Percentiles rank a stretch among this genome's conserved stretches.
Evolutionary conservation across 1,140 invertebrate genomes (phyloP).

Genomic region (Drosophila novamexicana): DNA sequence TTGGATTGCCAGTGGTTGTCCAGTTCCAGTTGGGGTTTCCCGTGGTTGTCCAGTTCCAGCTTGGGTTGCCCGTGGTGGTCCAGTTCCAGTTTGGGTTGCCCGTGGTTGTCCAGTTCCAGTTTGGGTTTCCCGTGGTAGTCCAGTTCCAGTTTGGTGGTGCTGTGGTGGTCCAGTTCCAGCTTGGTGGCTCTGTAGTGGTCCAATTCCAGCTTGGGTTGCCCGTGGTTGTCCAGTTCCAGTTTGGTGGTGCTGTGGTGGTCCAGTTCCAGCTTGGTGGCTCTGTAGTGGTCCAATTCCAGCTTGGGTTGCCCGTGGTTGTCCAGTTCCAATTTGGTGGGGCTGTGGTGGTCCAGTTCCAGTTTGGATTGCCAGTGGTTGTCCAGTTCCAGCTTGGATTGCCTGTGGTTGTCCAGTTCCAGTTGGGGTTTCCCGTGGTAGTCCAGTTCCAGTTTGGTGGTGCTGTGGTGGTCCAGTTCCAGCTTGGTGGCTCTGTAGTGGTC

Average conservation of each 20-base stretch:
- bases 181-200: not conserved
- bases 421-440: constrained; percentile 11
- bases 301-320: constrained; percentile 1
- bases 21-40: constrained; percentile 8
- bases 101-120: constrained; percentile 16
- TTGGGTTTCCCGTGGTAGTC: not conserved
- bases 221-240: constrained; percentile 30
- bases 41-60: not conserved
- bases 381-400: constrained; percentile 4
- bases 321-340: constrained; percentile 33
- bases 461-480: not conserved
- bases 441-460: not conserved
- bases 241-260: constrained; percentile 21
- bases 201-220: constrained; percentile 5
- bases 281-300: constrained; percentile 12
- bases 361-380: not conserved
- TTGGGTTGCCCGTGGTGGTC: not conserved
- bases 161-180: constrained; percentile 17
- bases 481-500: not conserved
- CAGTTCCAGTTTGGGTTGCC: constrained; percentile 8
- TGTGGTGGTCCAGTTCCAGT: constrained; percentile 9
- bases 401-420: constrained; percentile 21
- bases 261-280: constrained; percentile 9
- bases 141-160: constrained; percentile 34
- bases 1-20: constrained; percentile 35